phyloP scores from a whole-genome alignment of 2,113 vertebrate genomes.

The Pampusana beccarii region DNA sequence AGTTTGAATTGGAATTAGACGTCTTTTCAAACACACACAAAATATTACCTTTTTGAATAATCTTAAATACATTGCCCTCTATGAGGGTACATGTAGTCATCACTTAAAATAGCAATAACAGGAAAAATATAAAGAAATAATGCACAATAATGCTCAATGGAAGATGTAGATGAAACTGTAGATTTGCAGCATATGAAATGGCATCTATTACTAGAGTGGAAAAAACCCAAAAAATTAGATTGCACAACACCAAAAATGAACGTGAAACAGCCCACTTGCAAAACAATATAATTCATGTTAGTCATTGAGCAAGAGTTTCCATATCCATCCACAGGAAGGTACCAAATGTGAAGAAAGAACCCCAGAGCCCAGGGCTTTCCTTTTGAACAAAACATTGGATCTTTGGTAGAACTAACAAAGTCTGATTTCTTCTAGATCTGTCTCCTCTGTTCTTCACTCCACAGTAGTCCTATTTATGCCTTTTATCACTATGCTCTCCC shows the following conservation, averaged over 20 bases:
- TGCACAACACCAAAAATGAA: not conserved
- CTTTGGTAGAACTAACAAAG: not conserved
- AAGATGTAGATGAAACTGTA: not conserved
- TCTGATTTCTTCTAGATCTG: not conserved
- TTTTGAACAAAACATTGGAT: not conserved
- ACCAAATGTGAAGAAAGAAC: not conserved
- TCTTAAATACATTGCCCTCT: not conserved
- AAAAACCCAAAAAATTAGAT: not conserved
- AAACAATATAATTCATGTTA: not conserved
- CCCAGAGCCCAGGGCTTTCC: not conserved
- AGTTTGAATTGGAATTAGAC: not conserved
- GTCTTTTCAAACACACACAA: not conserved
- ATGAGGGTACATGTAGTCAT: not conserved
- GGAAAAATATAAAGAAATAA: not conserved
- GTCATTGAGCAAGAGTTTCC: not conserved
- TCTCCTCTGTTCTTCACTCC: not conserved
- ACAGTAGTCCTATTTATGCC: not conserved
- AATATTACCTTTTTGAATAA: not conserved
- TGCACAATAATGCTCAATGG: not conserved
- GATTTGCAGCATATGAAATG: not conserved
- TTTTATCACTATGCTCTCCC: not conserved
- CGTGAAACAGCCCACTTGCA: not conserved
- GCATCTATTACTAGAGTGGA: not conserved
- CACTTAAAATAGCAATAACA: not conserved
- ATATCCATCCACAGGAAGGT: not conserved